phyloP scores from a whole-genome alignment of 2,113 vertebrate species.

The Cettia cetti region DNA sequence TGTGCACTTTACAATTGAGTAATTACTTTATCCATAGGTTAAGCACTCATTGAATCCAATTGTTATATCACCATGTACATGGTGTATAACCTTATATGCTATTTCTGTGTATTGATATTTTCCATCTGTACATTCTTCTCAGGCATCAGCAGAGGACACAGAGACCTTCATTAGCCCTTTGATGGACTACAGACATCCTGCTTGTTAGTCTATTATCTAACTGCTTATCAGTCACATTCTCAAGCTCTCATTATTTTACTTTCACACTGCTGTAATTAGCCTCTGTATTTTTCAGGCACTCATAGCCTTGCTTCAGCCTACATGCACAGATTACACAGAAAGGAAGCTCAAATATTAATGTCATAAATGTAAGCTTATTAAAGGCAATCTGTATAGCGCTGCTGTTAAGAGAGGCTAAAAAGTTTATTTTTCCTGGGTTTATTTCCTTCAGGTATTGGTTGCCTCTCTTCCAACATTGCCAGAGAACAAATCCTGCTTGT shows the following conservation, averaged over 20 bases:
- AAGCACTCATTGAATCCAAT: neutral
- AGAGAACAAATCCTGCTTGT: neutral
- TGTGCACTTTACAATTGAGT: neutral
- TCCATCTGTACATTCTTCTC: conserved; percentile 10
- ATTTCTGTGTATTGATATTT: conserved; percentile 4
- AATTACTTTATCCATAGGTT: conserved; percentile 28
- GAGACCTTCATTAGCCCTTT: conserved; percentile 42
- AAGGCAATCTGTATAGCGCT: neutral
- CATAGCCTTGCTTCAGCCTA: neutral
- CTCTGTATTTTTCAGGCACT: conserved; percentile 4
- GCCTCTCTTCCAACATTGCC: neutral
- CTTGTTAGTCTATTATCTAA: conserved; percentile 46
- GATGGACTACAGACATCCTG: conserved; percentile 50
- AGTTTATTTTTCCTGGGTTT: neutral
- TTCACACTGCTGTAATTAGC: conserved; percentile 27
- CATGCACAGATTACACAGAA: neutral
- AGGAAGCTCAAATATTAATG: neutral
- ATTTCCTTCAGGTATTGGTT: neutral
- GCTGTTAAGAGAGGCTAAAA: neutral
- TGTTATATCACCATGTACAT: neutral
- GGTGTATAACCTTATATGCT: neutral
- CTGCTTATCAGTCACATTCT: conserved; percentile 55
- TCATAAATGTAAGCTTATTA: neutral
- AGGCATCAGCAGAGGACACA: neutral
- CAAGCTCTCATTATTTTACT: conserved; percentile 46